Base-by-base conservation (phyloP, 2,888 invertebrate genomes). In the Invenusta paracnida region DNA sequence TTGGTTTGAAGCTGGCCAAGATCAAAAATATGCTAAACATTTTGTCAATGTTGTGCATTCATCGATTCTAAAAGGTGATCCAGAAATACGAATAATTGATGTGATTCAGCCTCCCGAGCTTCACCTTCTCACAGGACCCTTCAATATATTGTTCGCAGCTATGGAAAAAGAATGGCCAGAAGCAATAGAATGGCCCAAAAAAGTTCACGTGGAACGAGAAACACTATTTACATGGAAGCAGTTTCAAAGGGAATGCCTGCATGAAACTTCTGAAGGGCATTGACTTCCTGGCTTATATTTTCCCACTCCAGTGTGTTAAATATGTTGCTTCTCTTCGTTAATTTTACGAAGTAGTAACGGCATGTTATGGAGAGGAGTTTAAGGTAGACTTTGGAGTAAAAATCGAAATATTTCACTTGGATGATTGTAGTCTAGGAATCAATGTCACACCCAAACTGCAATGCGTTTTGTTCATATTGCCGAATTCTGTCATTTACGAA, bases 11-110 rank as follows among this genome's bases (percentile, higher is more conserved):
- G 66, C 84, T 79, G 84, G n/a, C 29, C 29, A 81, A 81, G 29
- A 84, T 23, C 84, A 81, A 29, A 29, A 79, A 84, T 23, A 27
- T 81, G 82, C 83, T 2, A 84, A 79, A 81, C 84, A 84, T 25
- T 81, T 81, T 23, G 82, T n/a, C 30, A 81, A 81, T 30, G 82
- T 83, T 66, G 29, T 83, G 48, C 30, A 83, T 30, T 66, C 83
- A n/a, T 23, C 73, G n/a, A 25, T 84, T 66, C 29, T 84, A 81
- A 81, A 67, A 67, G 84, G 25, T 79, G 28, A 66, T 29, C 23
- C 17, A 29, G 84, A 84, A 79, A 29, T 79, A 23, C 28, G 23
- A 66, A 81, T 84, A 29, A 81, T 84, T 67, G n/a, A 66, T 81
- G 13, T 79, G 30, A 66, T 84, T 29, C 82, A 25, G 23, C 84